Evolutionary conservation across 2,113 vertebrate species (phyloP).

Genomic region (Trichechus manatus): DNA sequence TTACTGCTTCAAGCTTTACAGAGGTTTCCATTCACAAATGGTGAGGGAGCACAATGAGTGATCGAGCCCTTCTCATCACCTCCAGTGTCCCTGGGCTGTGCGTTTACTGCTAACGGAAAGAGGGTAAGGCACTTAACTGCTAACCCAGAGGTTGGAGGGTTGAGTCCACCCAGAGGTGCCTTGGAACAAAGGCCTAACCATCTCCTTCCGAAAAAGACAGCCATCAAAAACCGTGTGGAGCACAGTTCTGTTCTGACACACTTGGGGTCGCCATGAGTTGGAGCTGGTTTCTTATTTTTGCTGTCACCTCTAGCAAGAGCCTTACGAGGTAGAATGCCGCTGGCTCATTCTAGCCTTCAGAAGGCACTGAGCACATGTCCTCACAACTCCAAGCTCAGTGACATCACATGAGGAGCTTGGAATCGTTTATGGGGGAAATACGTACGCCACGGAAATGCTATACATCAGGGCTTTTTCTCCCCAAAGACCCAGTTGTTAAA

Average conservation of each 20-base stretch:
- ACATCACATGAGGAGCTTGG: not conserved
- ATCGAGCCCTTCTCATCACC: not conserved
- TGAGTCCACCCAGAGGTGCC: not conserved
- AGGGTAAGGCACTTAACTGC: not conserved
- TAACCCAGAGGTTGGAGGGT: not conserved
- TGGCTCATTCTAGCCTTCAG: not conserved
- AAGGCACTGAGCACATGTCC: not conserved
- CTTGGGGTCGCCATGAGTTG: not conserved
- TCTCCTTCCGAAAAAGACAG: not conserved
- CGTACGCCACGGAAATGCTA: not conserved
- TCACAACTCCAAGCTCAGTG: not conserved
- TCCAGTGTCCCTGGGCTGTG: not conserved
- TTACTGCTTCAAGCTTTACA: not conserved
- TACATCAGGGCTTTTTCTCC: not conserved
- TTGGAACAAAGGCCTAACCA: not conserved
- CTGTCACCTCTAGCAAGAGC: too few species aligned
- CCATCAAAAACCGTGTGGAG: not conserved
- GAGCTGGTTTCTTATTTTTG: not conserved
- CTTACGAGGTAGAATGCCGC: rapidly evolving
- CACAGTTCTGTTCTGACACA: too few species aligned
- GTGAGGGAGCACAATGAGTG: not conserved
- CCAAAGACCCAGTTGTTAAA: not conserved
- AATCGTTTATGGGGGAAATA: not conserved
- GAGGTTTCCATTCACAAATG: not conserved
- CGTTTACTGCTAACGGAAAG: too few species aligned